phyloP scores from a whole-genome alignment of 1,140 invertebrate species.

The Neotoxoptera formosana region DNA sequence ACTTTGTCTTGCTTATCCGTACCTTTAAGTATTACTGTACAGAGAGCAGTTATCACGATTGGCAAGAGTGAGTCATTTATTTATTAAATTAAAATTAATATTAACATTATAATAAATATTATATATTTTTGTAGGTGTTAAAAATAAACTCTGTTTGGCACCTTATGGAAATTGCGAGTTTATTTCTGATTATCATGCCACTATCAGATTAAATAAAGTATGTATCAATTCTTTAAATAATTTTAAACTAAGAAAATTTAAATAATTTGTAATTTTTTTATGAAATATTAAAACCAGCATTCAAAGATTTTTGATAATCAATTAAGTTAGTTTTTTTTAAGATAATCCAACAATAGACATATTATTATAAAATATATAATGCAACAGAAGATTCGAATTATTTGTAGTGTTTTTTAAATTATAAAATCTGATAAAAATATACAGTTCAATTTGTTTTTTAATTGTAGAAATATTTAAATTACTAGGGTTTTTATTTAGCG shows the following conservation, averaged over 20 bases:
- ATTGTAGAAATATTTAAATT: no score
- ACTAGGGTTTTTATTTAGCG: no score
- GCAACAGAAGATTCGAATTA: no score
- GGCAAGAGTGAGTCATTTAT: conserved; percentile 28
- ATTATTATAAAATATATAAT: no score
- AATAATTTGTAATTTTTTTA: no score
- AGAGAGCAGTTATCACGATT: conserved; percentile 12
- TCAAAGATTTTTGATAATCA: no score
- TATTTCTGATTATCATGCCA: conserved; percentile 56
- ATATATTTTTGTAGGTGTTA: conserved; percentile 2
- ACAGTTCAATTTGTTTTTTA: no score
- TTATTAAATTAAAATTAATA: not conserved
- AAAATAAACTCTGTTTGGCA: conserved; percentile 30
- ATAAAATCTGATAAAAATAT: no score
- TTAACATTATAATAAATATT: not conserved
- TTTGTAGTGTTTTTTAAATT: no score
- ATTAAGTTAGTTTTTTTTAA: no score
- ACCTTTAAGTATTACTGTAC: not conserved
- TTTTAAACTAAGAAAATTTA: not conserved
- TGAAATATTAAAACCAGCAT: not conserved
- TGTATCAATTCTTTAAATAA: not conserved
- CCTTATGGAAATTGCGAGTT: conserved; percentile 45
- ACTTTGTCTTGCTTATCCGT: not conserved
- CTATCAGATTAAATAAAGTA: conserved; percentile 57
- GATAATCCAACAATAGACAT: no score